Evolutionary conservation across 1,140 invertebrate species (phyloP), one percentile per base, ranked within the genome.

Genomic region (Telenomus remus): DNA sequence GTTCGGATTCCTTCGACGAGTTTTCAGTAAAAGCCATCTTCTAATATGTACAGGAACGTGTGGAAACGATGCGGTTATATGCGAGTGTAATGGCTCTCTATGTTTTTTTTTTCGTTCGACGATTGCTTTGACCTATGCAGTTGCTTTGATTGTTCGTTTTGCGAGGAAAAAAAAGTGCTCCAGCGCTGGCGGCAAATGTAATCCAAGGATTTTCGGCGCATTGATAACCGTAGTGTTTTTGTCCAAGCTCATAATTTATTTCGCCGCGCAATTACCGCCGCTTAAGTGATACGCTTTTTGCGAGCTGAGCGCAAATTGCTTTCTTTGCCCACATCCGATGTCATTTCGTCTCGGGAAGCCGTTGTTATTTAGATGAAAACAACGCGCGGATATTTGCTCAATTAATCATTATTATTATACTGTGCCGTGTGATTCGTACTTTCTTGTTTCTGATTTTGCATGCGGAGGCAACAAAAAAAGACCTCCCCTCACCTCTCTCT

Each of bases 341-440:
- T 65, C 12, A 51, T 61, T 66, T 61, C n/a, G 37, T 39, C 9
- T n/a, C 37, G n/a, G 34, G 9, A 49, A 56, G 60, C 55, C 44
- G 50, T 13, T 1, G 50, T 61, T 50, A 60, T 73, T 65, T 74
- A 61, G 63, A 74, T 66, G 61, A 55, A 74, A 66, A 74, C 55
- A 66, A 74, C 59, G 46, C 46, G 42, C 51, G 50, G 71, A 56
- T 74, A 66, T 74, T 74, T 74, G 71, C 71, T 51, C 71, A 74
- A 74, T 74, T 74, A 74, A 66, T 74, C 19, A 27, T 27, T 27
- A 27, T 27, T 27, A 27, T 27, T 27, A 27, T 27, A 27, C 19
- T 27, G 19, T 27, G 19, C 19, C 19, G 19, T 27, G 19, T 27
- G 19, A 27, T 27, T 27, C 19, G 19, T 27, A 6, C 6, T 6